Conservation (phyloP, 2,797 vertebrate species). For the Podarcis lilfordi region DNA sequence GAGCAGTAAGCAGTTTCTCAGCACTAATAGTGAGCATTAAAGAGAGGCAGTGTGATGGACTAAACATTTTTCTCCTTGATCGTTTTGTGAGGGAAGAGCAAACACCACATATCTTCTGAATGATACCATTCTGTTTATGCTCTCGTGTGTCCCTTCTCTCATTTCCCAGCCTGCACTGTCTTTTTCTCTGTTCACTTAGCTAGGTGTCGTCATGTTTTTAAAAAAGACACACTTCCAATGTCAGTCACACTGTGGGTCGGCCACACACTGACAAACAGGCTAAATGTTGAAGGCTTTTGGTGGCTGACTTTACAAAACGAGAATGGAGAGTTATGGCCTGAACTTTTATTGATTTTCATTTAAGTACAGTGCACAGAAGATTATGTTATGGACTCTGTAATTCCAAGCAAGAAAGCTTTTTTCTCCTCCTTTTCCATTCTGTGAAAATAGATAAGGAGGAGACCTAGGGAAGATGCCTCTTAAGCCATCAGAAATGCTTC, state of each 20-base stretch:
- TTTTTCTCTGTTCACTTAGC: conserved; percentile 19
- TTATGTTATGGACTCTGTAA: conserved; percentile 5
- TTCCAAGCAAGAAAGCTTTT: neutral
- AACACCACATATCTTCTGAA: neutral
- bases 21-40: neutral
- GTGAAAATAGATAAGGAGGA: neutral
- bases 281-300: neutral
- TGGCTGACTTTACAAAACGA: conserved; percentile 6
- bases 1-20: neutral
- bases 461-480: neutral
- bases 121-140: conserved; percentile 4
- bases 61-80: neutral
- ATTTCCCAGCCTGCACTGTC: neutral
- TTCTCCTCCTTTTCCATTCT: neutral
- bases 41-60: neutral
- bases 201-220: neutral
- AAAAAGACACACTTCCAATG: neutral
- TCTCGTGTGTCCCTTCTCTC: neutral
- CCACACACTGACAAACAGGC: neutral
- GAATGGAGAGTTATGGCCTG: neutral
- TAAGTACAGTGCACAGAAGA: neutral
- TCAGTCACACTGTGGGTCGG: neutral
- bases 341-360: conserved; percentile 27
- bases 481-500: neutral
- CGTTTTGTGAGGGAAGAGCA: neutral